phyloP scores from a whole-genome alignment of 1,140 invertebrate species.

The Aphidius gifuensis region DNA sequence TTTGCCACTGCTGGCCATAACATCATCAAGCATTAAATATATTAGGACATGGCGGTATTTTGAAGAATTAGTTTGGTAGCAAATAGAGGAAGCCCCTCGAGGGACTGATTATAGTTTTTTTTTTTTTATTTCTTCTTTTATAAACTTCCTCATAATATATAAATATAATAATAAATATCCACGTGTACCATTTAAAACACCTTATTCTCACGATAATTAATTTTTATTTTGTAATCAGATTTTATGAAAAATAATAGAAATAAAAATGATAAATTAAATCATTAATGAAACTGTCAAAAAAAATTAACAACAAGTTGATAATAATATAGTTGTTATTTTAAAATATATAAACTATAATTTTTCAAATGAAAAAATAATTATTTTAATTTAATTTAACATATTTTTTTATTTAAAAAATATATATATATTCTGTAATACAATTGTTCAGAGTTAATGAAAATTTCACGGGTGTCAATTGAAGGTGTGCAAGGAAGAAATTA shows the following conservation, averaged over 20 bases:
- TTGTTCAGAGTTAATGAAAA: conserved; percentile 14
- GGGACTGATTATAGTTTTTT: neutral
- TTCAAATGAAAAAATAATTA: too few species aligned
- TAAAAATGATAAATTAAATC: too few species aligned
- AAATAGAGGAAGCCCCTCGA: neutral
- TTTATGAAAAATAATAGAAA: neutral
- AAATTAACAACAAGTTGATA: neutral
- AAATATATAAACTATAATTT: too few species aligned
- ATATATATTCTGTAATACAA: neutral
- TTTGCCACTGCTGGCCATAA: too few species aligned
- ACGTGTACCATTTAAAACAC: neutral
- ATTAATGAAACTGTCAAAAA: conserved; percentile 1
- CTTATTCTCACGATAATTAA: conserved; percentile 3
- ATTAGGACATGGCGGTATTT: neutral
- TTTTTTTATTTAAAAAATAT: too few species aligned
- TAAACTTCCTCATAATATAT: too few species aligned
- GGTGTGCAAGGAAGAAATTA: conserved; percentile 32
- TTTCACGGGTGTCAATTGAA: conserved; percentile 22
- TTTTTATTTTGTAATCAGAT: conserved; percentile 12
- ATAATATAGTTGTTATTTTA: too few species aligned
- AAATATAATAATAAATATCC: neutral
- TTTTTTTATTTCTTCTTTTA: conserved; percentile 3
- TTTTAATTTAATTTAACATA: too few species aligned
- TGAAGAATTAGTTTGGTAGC: conserved; percentile 2
- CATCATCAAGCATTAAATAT: neutral